phyloP scores from a whole-genome alignment of 2,113 vertebrate species.

The Tonatia bakeri region DNA sequence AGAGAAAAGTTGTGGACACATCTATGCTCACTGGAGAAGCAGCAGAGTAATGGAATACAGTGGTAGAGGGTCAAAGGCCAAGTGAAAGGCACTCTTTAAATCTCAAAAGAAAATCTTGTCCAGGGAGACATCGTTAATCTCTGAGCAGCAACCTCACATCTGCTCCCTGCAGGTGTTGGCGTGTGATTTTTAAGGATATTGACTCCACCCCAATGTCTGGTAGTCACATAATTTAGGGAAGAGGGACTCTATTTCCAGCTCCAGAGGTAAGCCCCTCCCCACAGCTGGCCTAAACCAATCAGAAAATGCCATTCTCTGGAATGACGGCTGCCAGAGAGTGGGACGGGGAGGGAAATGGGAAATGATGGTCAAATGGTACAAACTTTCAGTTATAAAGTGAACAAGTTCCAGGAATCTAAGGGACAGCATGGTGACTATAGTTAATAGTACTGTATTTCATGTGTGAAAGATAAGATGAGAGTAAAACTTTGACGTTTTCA shows the following conservation, averaged over 20 bases:
- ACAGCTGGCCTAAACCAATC: not conserved
- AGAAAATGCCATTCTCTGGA: not conserved
- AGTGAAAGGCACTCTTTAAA: not conserved
- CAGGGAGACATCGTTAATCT: not conserved
- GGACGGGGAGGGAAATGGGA: not conserved
- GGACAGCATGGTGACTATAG: not conserved
- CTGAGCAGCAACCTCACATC: not conserved
- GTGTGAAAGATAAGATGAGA: not conserved
- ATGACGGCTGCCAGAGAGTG: not conserved
- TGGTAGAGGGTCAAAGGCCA: not conserved
- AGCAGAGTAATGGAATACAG: not conserved
- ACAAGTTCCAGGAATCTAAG: not conserved
- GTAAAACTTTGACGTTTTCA: not conserved
- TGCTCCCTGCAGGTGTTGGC: not conserved
- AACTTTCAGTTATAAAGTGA: not conserved
- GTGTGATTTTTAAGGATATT: not conserved
- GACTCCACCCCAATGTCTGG: accelerated
- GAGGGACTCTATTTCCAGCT: not conserved
- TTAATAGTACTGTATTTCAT: not conserved
- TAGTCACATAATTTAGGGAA: not conserved
- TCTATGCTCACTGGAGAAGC: accelerated
- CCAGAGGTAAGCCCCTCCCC: not conserved
- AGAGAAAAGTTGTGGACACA: not conserved
- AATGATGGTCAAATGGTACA: not conserved
- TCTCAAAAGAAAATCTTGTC: not conserved